Base-by-base conservation (phyloP, 2,797 vertebrate genomes). In the Anniella stebbinsi region DNA sequence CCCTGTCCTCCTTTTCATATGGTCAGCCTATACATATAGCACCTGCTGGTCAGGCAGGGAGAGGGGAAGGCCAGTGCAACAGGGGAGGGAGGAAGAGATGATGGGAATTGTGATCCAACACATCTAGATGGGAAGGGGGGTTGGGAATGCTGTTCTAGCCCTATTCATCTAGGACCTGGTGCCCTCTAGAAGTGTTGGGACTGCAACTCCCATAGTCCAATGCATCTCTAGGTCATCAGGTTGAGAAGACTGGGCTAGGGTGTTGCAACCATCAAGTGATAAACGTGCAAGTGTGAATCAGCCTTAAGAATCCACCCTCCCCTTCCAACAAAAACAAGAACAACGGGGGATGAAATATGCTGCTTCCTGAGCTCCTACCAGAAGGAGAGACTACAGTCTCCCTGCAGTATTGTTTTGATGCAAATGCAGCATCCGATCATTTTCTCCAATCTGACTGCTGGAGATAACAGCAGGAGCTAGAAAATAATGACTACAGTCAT, bases 401-500 rank as follows among this genome's bases (percentile, higher is more conserved):
- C 80, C 51, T 89, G 84, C 57, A 83, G 72, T 92, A 89, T 92
- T 93, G 91, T 94, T 92, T 77, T 92, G 91, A 89, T 92, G 92
- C 89, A 95, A 95, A 95, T 91, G 89, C 80, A 93, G 92, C 91
- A 33, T n/a, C 89, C 80, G 84, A 90, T 94, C 80, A 85, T 93
- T 95, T 93, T 84, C 91, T 95, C 90, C 87, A 88, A 92, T 93
- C 91, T 88, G 86, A 91, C 89, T 92, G 89, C 90, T 95, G 87
- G 93, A 87, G 94, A 91, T 88, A 94, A 91, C 95, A 93, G 95
- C 90, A 89, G 92, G 93, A 91, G 84, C 66, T 87, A 78, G 84
- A 88, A 94, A 95, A 93, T 91, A 94, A 95, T 93, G 80, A 89
- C 88, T 92, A 88, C 77, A 90, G 93, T 95, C 93, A 88, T 73